phyloP scores from a whole-genome alignment of 2,888 invertebrate genomes.

The Troides oblongomaculatus region DNA sequence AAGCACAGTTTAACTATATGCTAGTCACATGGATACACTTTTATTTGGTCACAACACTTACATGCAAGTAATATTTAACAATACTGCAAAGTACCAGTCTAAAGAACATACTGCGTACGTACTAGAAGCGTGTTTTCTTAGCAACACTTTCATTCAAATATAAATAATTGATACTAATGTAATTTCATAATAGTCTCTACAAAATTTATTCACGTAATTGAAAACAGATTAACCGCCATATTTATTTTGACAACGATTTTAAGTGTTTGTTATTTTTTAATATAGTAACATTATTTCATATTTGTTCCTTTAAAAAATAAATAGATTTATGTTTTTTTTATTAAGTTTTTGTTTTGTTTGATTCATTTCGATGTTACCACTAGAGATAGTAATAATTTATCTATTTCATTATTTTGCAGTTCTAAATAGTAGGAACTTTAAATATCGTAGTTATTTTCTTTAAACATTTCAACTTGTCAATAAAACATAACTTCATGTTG shows the following conservation, averaged over 20 bases:
- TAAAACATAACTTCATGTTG: neutral
- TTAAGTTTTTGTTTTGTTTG: neutral
- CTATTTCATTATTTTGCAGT: neutral
- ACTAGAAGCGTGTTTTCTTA: neutral
- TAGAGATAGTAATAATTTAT: no score
- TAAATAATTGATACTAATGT: neutral
- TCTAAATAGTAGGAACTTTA: neutral
- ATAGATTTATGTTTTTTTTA: neutral
- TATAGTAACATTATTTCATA: neutral
- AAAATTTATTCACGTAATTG: no score
- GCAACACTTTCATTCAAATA: neutral
- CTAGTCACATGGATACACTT: conserved; percentile 5
- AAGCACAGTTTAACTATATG: conserved; percentile 12
- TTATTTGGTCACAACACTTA: conserved; percentile 24
- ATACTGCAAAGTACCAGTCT: conserved; percentile 28
- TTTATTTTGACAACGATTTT: neutral
- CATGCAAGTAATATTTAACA: conserved; percentile 21
- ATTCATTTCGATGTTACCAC: no score
- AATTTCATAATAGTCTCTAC: neutral
- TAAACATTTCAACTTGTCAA: no score
- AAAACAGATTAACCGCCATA: no score
- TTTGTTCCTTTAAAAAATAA: neutral
- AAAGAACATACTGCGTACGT: conserved; percentile 12
- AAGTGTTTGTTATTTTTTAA: neutral
- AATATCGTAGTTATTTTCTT: neutral